Conservation (phyloP, 2,888 invertebrate genomes). For the Rhamnusium bicolor region DNA sequence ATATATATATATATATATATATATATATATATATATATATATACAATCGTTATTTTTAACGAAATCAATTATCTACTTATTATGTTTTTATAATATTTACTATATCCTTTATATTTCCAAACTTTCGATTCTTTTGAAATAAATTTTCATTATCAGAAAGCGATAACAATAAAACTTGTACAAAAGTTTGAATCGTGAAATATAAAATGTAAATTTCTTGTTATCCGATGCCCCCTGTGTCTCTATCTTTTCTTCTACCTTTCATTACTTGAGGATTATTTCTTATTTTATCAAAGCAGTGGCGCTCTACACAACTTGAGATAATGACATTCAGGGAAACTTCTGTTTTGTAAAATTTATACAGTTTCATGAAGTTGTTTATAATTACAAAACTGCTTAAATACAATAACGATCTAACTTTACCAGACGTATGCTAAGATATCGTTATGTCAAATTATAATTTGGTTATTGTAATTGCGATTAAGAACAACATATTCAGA, state of each 20-base stretch:
- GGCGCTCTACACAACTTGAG: neutral
- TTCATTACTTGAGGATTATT: constrained; percentile 19
- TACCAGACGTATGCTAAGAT: neutral
- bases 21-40: too few relatives aligned
- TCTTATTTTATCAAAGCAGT: constrained; percentile 6
- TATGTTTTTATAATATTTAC: neutral
- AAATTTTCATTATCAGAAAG: constrained; percentile 16
- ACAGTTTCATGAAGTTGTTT: neutral
- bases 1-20: too few relatives aligned
- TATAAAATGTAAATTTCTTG: constrained; percentile 27
- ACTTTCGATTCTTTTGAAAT: neutral
- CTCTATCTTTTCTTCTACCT: neutral
- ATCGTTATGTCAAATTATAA: neutral
- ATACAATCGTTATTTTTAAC: neutral
- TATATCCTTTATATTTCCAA: neutral
- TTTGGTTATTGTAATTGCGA: too few relatives aligned
- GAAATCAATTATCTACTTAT: neutral
- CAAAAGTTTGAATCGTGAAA: constrained; percentile 20
- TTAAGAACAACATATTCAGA: too few relatives aligned
- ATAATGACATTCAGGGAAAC: constrained; percentile 7
- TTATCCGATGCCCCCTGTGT: neutral
- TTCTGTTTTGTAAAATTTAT: constrained; percentile 6
- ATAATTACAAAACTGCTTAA: neutral
- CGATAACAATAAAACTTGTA: constrained; percentile 17
- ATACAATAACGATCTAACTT: neutral